phyloP scores from a whole-genome alignment of 2,113 vertebrate genomes.

The Carassius auratus region DNA sequence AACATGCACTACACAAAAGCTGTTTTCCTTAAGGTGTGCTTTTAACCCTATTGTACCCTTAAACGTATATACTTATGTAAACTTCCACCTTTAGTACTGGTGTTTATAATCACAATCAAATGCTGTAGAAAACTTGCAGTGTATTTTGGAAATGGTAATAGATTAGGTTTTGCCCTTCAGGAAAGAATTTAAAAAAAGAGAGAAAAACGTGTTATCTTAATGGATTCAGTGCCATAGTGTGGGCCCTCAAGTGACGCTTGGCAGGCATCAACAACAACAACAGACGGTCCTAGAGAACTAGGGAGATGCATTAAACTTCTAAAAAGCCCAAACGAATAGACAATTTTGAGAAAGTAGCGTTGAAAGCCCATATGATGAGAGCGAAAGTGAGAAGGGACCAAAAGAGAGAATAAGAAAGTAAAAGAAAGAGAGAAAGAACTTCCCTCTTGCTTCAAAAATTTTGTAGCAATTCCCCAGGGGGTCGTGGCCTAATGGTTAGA shows the following conservation, averaged over 20 bases:
- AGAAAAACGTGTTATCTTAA: conserved; percentile 10
- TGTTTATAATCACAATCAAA: neutral
- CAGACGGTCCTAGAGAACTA: neutral
- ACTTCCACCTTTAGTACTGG: neutral
- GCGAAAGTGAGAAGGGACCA: neutral
- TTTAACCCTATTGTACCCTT: neutral
- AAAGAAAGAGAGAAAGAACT: neutral
- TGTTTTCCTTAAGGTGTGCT: neutral
- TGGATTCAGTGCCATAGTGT: neutral
- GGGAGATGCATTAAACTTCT: conserved; percentile 29
- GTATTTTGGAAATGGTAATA: neutral
- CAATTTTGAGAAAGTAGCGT: conserved; percentile 10
- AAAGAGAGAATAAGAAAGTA: neutral
- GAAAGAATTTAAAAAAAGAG: neutral
- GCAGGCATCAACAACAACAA: conserved; percentile 14
- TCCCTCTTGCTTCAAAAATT: neutral
- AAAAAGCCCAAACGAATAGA: conserved; percentile 41
- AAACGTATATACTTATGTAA: neutral
- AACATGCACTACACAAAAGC: neutral
- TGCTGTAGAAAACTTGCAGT: neutral
- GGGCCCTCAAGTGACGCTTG: neutral
- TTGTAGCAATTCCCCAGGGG: neutral
- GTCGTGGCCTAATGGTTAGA: too few species aligned
- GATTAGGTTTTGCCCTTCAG: conserved; percentile 6
- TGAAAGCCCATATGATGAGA: neutral